These are phyloP conservation scores for Drymonia ruficornis DNA, from an alignment of 2,888 invertebrate species.

Conservation along the genomic window DNA sequence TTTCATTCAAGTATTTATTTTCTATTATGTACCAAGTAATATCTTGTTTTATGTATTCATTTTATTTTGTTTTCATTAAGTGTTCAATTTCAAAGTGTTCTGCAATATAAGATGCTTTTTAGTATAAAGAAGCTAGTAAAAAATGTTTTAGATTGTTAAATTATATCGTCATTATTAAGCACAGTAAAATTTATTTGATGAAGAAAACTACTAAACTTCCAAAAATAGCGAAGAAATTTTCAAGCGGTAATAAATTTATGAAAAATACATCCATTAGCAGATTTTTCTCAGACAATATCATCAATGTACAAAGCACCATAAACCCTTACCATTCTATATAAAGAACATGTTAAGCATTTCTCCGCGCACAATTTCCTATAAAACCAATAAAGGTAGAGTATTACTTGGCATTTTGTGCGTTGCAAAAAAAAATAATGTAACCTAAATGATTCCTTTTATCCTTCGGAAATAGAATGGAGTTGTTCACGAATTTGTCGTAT, in stretches of 20 bases:
- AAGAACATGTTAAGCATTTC: constrained; percentile 20
- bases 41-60: neutral
- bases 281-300: constrained; percentile 4
- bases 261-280: neutral
- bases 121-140: too few species aligned
- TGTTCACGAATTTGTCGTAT: constrained; percentile 41
- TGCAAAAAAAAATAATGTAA: constrained; percentile 31
- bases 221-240: too few species aligned
- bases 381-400: constrained; percentile 34
- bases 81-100: too few species aligned
- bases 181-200: too few species aligned
- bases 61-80: neutral
- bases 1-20: neutral
- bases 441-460: constrained; percentile 46
- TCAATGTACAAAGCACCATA: constrained; percentile 11
- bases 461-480: constrained; percentile 36
- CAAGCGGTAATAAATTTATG: too few species aligned
- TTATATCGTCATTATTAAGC: too few species aligned
- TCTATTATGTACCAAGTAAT: neutral
- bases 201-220: too few species aligned
- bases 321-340: neutral
- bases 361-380: constrained; percentile 19
- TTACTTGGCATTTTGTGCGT: constrained; percentile 26
- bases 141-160: too few species aligned
- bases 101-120: too few species aligned